phyloP scores from a whole-genome alignment of 2,113 vertebrate species.

The Callospermophilus lateralis region DNA sequence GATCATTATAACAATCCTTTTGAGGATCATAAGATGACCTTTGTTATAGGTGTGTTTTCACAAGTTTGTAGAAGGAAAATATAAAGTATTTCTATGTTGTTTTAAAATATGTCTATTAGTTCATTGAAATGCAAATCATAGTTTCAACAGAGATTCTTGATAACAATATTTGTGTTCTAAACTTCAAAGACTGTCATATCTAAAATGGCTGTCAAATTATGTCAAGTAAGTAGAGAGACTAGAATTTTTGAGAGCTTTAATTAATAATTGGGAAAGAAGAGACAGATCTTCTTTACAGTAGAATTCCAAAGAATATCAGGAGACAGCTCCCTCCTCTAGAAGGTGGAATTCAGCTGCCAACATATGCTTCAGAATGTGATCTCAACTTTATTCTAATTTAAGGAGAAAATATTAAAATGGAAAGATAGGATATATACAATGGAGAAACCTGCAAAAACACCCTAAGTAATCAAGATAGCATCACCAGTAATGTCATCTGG shows the following conservation, averaged over 20 bases:
- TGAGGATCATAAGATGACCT: not conserved
- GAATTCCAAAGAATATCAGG: not conserved
- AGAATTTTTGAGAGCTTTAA: not conserved
- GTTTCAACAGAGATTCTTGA: not conserved
- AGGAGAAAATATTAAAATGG: not conserved
- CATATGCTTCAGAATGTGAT: not conserved
- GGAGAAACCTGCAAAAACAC: not conserved
- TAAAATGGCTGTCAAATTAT: conserved; percentile 49
- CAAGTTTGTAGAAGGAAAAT: conserved; percentile 1
- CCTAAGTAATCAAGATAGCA: not conserved
- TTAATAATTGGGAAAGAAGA: not conserved
- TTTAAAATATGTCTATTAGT: not conserved
- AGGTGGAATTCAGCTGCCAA: not conserved
- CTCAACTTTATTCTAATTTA: not conserved
- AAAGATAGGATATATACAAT: not conserved
- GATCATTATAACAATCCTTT: not conserved
- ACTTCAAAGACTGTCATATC: not conserved
- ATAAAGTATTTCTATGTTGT: not conserved
- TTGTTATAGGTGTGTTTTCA: conserved; percentile 2
- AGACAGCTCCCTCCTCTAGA: not conserved
- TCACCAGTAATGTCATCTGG: not conserved
- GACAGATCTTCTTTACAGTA: not conserved
- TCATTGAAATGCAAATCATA: not conserved
- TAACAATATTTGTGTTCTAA: not conserved
- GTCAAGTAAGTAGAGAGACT: not conserved